Evolutionary conservation across 2,113 vertebrate species (phyloP), one percentile per base, ranked within the genome.

Genomic region (Monarcha castaneiventris): DNA sequence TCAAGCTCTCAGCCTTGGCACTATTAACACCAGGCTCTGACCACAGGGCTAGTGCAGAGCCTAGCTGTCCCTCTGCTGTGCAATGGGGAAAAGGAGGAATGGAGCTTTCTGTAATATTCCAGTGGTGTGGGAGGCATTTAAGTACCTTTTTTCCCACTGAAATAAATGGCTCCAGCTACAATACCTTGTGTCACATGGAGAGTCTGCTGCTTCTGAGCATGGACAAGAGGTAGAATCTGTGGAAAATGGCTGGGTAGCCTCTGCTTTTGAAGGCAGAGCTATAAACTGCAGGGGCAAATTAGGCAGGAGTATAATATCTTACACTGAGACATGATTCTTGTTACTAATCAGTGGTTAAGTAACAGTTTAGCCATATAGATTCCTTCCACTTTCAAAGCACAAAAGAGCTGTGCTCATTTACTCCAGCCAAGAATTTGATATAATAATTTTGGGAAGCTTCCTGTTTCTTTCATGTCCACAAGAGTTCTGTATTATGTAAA

Each of bases 371-470:
- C 17, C 5, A 4, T 19, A 54, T n/a, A 59, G 71, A 49, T 55
- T 59, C 32, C 25, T 78, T 52, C 46, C 16, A 23, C 68, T 93
- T 92, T 52, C 5, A 52, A 54, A 3, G 18, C 52, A 64, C 29
- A 61, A 7, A 83, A 72, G 16, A 49, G 5, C 16, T 83, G 30
- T 63, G 51, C 15, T 90, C 23, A 16, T 75, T 87, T 90, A 51
- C 21, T 49, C 6, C 20, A 49, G 49, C 19, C 37, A 68, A 74
- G 32, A 59, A 32, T 58, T 44, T 35, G 49, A 71, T 88, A 51
- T 11, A 78, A 85, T 77, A 74, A 78, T 91, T 96, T 95, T 41
- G n/a, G 69, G 59, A 91, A 67, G 48, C 30, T 90, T 93, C 35
- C 10, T 87, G 39, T 58, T 94, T 79, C 69, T 84, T 80, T 87